Conservation (phyloP, 2,797 vertebrate genomes). For the Halcyon badia region DNA sequence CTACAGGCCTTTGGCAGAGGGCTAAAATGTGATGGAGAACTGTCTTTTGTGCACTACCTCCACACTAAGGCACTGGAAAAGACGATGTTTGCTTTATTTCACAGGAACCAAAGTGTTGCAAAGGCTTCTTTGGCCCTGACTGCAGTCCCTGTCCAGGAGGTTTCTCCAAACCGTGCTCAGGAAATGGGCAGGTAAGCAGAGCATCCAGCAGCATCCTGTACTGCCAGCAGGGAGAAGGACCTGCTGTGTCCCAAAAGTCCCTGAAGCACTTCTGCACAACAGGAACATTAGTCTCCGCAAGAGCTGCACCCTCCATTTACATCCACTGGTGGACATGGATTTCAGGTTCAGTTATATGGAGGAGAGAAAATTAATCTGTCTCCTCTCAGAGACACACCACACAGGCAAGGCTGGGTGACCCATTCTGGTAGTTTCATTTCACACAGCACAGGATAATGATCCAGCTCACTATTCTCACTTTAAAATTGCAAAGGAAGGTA, state of each 20-base stretch:
- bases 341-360: not conserved
- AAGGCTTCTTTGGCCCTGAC: slow-evolving; percentile 90
- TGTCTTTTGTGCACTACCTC: not conserved
- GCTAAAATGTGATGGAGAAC: accelerated
- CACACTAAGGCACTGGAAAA: not conserved
- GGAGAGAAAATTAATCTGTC: not conserved
- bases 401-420: not conserved
- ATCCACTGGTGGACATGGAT: accelerated
- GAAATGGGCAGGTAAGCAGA: slow-evolving; percentile 87
- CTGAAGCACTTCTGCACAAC: not conserved
- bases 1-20: not conserved
- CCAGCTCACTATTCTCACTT: not conserved
- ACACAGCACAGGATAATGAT: not conserved
- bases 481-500: not conserved
- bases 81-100: not conserved
- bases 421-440: not conserved
- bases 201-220: too few species aligned
- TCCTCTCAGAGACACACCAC: not conserved
- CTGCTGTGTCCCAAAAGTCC: not conserved
- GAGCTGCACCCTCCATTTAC: not conserved
- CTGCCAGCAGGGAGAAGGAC: accelerated
- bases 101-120: slow-evolving; percentile 89
- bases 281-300: not conserved
- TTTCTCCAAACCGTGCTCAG: slow-evolving; percentile 86
- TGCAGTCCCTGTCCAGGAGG: slow-evolving; percentile 91